Percentiles rank a stretch among this genome's conserved stretches.
Conservation (phyloP, 2,888 invertebrate genomes). For the Orthosia gracilis region DNA sequence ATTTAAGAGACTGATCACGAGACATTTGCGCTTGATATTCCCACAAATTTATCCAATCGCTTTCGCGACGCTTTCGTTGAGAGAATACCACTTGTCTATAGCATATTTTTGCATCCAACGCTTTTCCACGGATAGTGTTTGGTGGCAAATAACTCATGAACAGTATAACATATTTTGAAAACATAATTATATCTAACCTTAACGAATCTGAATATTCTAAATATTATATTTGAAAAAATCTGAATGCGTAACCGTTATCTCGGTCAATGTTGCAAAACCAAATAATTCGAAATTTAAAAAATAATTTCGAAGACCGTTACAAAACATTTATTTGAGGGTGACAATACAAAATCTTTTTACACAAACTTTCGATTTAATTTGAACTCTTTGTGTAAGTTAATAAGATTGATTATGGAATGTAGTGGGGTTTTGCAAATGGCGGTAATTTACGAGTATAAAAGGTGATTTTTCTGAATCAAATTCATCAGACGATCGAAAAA, state of each 20-base stretch:
- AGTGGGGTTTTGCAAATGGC: conserved; percentile 8
- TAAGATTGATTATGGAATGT: conserved; percentile 21
- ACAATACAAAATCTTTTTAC: conserved; percentile 28
- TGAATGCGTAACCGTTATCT: conserved; percentile 34
- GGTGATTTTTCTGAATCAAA: conserved; percentile 11
- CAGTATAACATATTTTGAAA: not conserved
- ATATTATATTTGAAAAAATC: conserved; percentile 12
- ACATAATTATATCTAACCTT: not conserved
- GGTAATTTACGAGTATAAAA: conserved; percentile 68
- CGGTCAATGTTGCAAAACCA: conserved; percentile 37
- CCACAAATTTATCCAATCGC: no score
- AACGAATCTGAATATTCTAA: conserved; percentile 36
- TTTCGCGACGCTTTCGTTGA: no score
- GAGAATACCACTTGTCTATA: no score
- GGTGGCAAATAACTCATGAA: not conserved
- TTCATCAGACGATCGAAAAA: conserved; percentile 80
- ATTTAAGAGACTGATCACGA: no score
- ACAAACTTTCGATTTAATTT: conserved; percentile 7
- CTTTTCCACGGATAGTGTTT: no score
- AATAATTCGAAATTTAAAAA: conserved; percentile 48
- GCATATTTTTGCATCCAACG: no score
- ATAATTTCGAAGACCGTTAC: conserved; percentile 52
- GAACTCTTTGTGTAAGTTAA: rapidly evolving
- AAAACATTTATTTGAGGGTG: conserved; percentile 49
- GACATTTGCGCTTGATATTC: no score